Evolutionary conservation across 2,888 invertebrate genomes (phyloP).

Genomic region (Sarcophaga variegata): DNA sequence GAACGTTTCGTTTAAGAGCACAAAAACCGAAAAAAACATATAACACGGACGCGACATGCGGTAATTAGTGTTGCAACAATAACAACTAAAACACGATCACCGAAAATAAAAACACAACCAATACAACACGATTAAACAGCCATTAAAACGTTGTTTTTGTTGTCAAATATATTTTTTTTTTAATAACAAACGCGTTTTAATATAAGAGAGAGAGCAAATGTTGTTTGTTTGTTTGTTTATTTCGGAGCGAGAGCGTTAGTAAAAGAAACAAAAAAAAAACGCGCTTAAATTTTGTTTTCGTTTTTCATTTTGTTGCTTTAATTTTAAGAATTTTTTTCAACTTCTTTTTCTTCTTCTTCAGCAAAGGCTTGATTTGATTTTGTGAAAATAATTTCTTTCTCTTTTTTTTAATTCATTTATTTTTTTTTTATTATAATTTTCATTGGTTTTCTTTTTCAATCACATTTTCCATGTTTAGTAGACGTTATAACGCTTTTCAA

Average conservation of each 20-base stretch:
- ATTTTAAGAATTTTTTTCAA: neutral
- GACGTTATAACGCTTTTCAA: constrained; percentile 26
- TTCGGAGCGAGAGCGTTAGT: neutral
- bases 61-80: constrained; percentile 65
- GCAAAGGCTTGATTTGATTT: neutral
- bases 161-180: constrained; percentile 3
- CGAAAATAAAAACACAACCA: constrained; percentile 36
- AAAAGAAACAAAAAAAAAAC: neutral
- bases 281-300: constrained; percentile 22
- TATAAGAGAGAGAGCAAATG: constrained; percentile 54
- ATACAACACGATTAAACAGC: constrained; percentile 3
- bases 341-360: neutral
- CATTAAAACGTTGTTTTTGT: constrained; percentile 32
- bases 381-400: neutral
- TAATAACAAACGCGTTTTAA: constrained; percentile 11
- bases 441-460: constrained; percentile 14
- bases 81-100: constrained; percentile 16
- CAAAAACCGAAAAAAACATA: constrained; percentile 20
- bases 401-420: neutral
- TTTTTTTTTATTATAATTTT: neutral
- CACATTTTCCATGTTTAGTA: neutral
- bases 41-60: constrained; percentile 66
- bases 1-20: too few relatives aligned
- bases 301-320: neutral
- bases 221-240: neutral